Evolutionary conservation across 2,888 invertebrate genomes (phyloP).

Genomic region (Halictus quadricinctus): DNA sequence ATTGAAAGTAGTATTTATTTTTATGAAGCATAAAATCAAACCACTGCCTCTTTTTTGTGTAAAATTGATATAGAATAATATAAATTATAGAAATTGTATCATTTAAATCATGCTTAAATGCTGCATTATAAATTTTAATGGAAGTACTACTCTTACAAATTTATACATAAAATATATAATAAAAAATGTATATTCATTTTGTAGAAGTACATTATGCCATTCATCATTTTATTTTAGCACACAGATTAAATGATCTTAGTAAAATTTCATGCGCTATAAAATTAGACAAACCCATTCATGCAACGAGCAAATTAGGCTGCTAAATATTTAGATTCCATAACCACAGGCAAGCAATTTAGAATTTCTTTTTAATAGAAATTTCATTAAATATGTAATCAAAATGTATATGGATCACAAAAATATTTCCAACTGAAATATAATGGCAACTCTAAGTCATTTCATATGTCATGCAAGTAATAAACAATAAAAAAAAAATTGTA

Average conservation of each 20-base stretch:
- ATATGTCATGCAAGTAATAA: constrained; percentile 56
- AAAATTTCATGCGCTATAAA: constrained; percentile 33
- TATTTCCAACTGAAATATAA: constrained; percentile 64
- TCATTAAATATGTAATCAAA: constrained; percentile 54
- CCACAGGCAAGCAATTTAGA: constrained; percentile 66
- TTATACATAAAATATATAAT: background rate
- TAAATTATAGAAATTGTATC: constrained; percentile 15
- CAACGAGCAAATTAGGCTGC: constrained; percentile 78
- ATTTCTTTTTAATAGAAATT: constrained; percentile 53
- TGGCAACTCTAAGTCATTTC: constrained; percentile 60
- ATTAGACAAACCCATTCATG: constrained; percentile 61
- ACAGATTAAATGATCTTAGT: constrained; percentile 14
- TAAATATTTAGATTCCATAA: constrained; percentile 68
- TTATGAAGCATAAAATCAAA: constrained; percentile 41
- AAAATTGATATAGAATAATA: constrained; percentile 23
- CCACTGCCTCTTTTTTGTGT: constrained; percentile 10
- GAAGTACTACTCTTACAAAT: constrained; percentile 3
- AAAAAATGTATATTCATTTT: background rate
- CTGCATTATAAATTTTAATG: constrained; percentile 26
- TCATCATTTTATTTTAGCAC: constrained; percentile 17
- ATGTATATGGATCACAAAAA: constrained; percentile 49
- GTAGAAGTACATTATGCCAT: constrained; percentile 13
- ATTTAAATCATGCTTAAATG: constrained; percentile 38
- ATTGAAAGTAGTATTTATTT: constrained; percentile 36
- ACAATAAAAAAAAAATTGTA: constrained; percentile 18